Percentiles rank a stretch among this genome's conserved stretches.
phyloP scores from a whole-genome alignment of 2,888 invertebrate genomes.

The Tetanocera ferruginea region DNA sequence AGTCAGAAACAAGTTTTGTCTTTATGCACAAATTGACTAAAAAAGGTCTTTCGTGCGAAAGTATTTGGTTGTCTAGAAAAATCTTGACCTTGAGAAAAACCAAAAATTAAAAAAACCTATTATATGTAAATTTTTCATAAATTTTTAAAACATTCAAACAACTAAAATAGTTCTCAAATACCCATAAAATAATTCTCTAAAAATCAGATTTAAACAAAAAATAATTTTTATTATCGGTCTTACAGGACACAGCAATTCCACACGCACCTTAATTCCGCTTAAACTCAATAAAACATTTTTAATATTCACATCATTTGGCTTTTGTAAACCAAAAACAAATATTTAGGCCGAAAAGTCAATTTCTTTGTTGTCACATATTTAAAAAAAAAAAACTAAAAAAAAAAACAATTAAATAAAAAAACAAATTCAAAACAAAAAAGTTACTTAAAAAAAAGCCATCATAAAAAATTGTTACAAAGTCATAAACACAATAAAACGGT shows the following conservation, averaged over 20 bases:
- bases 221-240: background rate
- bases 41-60: no score
- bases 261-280: background rate
- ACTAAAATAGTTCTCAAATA: no score
- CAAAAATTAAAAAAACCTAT: background rate
- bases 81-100: background rate
- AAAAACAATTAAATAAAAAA: constrained; percentile 21
- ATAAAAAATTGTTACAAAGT: constrained; percentile 64
- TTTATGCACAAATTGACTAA: no score
- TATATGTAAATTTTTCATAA: no score
- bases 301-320: no score
- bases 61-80: background rate
- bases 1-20: no score
- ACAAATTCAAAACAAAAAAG: background rate
- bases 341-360: constrained; percentile 60
- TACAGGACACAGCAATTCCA: background rate
- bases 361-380: constrained; percentile 34
- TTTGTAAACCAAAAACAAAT: constrained; percentile 44
- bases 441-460: constrained; percentile 42
- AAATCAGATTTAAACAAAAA: background rate
- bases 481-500: constrained; percentile 55
- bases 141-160: background rate
- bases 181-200: no score
- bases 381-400: constrained; percentile 46
- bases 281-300: background rate